Evolutionary conservation across 1,140 invertebrate genomes (phyloP), one percentile per base, ranked within the genome.

Genomic region (Drosophila ercepeae): DNA sequence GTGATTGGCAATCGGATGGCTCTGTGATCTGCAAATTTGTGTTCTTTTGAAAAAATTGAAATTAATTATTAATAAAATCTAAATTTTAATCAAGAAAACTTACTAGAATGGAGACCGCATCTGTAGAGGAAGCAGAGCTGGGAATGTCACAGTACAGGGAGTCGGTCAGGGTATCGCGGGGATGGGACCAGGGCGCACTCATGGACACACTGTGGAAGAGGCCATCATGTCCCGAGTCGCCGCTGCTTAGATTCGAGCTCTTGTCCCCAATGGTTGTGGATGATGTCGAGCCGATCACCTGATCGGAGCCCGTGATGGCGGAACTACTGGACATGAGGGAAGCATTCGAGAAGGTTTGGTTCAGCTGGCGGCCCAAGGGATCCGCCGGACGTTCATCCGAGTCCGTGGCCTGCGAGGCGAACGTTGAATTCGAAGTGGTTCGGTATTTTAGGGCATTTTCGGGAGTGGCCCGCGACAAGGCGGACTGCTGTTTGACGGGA

Each of bases 401-500:
- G 46, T 75, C 75, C 0, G 78, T 67, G 14, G 51, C 51, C 13
- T 78, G 71, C 4, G 84, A 88, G 3, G 64, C 58, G 19, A 83
- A 75, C 34, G 73, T 79, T 13, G 75, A 83, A 72, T 79, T 78
- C 57, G 77, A 77, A 65, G 61, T 75, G 54, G 57, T 57, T 8
- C 65, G 42, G 50, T 81, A 84, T 51, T 81, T 84, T 5, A 89
- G 23, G 8, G 83, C 83, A 14, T 88, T 90, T 13, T 88, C 69
- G 11, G 82, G 86, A 0, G 73, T 89, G 13, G 81, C 71, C 5
- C 67, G 61, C 0, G 64, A 60, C 42, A 89, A n/a, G 0, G 59
- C 51, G 4, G 64, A 59, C 5, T 74, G 65, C 29, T 73, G 75
- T 18, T 45, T 58, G 4, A 94, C 90, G 4, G 94, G 94, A 75